Evolutionary conservation across 2,797 vertebrate genomes (phyloP), one percentile per base, ranked within the genome.

Genomic region (Gadopsis marmoratus): DNA sequence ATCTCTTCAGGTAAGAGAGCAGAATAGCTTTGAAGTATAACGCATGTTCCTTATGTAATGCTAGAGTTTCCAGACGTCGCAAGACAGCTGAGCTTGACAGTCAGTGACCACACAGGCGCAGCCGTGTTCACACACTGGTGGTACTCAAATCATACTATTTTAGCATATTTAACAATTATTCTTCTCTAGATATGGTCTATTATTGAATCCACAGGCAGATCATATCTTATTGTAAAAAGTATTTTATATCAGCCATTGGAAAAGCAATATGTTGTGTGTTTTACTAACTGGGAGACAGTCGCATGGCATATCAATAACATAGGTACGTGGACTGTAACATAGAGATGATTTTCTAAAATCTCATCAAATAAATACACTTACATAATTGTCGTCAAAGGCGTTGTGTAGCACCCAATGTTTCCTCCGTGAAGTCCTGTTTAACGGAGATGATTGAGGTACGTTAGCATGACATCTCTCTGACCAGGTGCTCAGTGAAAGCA

Each of bases 41-140:
- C 26, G 26, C 0, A 48, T 12, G 31, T 39, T 10, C 37, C 54
- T 75, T 83, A 21, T 47, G 4, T 17, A 74, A 78, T 61, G 2
- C 19, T 61, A 16, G 53, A 68, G 12, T 58, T 68, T 70, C 23
- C 50, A 3, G 31, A 51, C 2, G 41, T 51, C 62, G 33, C 1
- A 33, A 41, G 7, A 2, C 4, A 63, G 14, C 35, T 37, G 35
- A 37, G 14, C 8, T 76, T 65, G 2, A 14, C 37, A 67, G 54
- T 71, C 26, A 48, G 9, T 14, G 16, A 41, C 7, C 26, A 23
- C 31, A 56, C 55, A 55, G 16, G 3, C 1, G 13, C 33, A 14
- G 37, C 7, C 33, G 13, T 19, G 29, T 21, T 19, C n/a, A 37
- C 21, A 13, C 13, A 43, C 3, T 26, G 41, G 19, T 14, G 26